Percentiles rank a stretch among this genome's conserved stretches.
Evolutionary conservation across 2,888 invertebrate species (phyloP).

Genomic region (Caenorhabditis sp.): DNA sequence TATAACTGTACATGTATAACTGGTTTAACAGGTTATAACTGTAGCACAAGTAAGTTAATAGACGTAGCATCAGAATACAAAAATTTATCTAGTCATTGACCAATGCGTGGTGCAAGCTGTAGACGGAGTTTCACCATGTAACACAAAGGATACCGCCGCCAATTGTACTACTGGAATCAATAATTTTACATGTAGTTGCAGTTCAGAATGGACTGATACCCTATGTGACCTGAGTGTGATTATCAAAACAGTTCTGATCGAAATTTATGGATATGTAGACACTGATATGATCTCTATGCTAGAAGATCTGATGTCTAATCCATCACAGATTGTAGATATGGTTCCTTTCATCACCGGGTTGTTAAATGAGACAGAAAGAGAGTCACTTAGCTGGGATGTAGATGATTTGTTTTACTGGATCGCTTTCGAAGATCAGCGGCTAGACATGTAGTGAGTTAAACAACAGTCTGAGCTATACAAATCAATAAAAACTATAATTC

Average conservation of each 20-base stretch:
- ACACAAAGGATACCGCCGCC: slow-evolving; percentile 22
- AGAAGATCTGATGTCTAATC: slow-evolving; percentile 49
- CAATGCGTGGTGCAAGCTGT: slow-evolving; percentile 15
- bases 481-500: no score
- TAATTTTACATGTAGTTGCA: slow-evolving; percentile 42
- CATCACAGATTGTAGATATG: slow-evolving; percentile 50
- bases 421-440: slow-evolving; percentile 50
- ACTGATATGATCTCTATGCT: slow-evolving; percentile 39
- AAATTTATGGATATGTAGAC: slow-evolving; percentile 44
- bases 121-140: slow-evolving; percentile 17
- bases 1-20: slow-evolving; percentile 38
- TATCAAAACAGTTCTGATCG: slow-evolving; percentile 37
- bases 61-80: no score
- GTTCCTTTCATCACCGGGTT: slow-evolving; percentile 53
- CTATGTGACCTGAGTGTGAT: slow-evolving; percentile 45
- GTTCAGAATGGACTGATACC: slow-evolving; percentile 39
- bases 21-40: slow-evolving; percentile 26
- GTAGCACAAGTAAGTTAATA: slow-evolving; percentile 29
- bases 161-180: slow-evolving; percentile 35
- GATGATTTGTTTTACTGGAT: slow-evolving; percentile 54
- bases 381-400: slow-evolving; percentile 47
- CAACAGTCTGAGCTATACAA: no score
- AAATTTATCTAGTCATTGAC: no score
- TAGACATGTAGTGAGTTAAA: slow-evolving; percentile 28
- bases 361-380: slow-evolving; percentile 15